phyloP scores from a whole-genome alignment of 2,113 vertebrate genomes.

The Nibea albiflora region DNA sequence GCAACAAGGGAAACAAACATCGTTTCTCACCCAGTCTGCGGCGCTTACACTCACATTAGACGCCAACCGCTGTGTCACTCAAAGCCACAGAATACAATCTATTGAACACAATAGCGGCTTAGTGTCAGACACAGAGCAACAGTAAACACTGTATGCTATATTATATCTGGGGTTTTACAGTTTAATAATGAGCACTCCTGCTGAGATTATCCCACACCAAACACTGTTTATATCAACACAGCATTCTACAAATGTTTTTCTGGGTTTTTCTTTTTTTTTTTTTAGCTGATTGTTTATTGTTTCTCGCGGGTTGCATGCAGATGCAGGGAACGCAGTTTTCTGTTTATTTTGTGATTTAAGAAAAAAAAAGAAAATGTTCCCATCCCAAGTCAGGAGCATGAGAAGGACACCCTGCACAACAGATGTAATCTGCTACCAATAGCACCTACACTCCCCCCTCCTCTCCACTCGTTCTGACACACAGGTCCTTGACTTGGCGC shows the following conservation, averaged over 20 bases:
- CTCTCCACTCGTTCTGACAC: slow-evolving; percentile 15
- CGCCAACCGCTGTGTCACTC: slow-evolving; percentile 69
- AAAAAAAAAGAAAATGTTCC: slow-evolving; percentile 2
- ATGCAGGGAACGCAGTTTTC: background rate
- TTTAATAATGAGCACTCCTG: slow-evolving; percentile 65
- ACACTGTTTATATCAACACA: slow-evolving; percentile 62
- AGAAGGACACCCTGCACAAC: background rate
- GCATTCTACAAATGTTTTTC: slow-evolving; percentile 1
- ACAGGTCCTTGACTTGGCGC: slow-evolving; percentile 11
- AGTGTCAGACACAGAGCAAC: slow-evolving; percentile 62
- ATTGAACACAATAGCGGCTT: slow-evolving; percentile 69
- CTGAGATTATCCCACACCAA: slow-evolving; percentile 56
- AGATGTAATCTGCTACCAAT: background rate
- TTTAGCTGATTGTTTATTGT: slow-evolving; percentile 26
- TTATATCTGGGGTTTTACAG: slow-evolving; percentile 49
- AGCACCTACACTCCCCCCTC: background rate
- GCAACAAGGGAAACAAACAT: slow-evolving; percentile 74
- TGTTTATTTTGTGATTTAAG: background rate
- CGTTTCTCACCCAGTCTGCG: slow-evolving; percentile 65
- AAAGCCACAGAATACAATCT: slow-evolving; percentile 65
- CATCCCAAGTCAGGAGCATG: background rate
- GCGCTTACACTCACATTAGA: slow-evolving; percentile 65
- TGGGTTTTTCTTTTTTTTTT: background rate
- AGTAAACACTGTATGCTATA: slow-evolving; percentile 36
- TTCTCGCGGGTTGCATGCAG: background rate